Percentiles rank a stretch among this genome's conserved stretches.
Evolutionary conservation across 2,797 vertebrate genomes (phyloP).

Genomic region (Cyprinodon diabolis): DNA sequence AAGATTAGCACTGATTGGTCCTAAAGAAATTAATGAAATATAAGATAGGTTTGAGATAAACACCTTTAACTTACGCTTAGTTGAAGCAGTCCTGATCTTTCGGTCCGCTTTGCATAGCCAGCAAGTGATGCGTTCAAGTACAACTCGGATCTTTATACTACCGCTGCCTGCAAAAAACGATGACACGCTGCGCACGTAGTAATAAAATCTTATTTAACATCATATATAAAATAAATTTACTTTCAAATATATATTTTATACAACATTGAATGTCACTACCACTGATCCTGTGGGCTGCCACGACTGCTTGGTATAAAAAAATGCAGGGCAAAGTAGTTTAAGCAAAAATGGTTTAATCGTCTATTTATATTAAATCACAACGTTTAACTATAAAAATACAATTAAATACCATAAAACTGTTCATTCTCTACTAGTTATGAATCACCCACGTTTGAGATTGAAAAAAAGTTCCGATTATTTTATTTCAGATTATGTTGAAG

Average conservation of each 20-base stretch:
- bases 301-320: not conserved
- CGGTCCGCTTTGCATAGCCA: not conserved
- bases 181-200: not conserved
- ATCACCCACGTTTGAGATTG: not conserved
- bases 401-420: not conserved
- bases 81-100: not conserved
- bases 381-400: not conserved
- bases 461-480: not conserved
- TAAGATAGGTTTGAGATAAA: not conserved
- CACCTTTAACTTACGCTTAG: constrained; percentile 50
- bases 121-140: constrained; percentile 34
- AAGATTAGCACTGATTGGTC: too few relatives aligned
- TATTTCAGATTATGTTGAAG: constrained; percentile 14
- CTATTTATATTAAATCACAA: not conserved
- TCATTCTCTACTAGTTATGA: not conserved
- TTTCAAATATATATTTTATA: not conserved
- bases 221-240: not conserved
- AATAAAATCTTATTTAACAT: not conserved
- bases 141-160: constrained; percentile 17
- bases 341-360: not conserved
- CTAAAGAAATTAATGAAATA: not conserved
- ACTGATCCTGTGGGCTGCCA: not conserved
- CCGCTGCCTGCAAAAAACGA: not conserved
- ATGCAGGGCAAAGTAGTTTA: not conserved
- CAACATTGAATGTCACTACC: not conserved